These are phyloP conservation scores for Drosophila punjabiensis DNA, from an alignment of 1,140 invertebrate species.

Conservation along the genomic window DNA sequence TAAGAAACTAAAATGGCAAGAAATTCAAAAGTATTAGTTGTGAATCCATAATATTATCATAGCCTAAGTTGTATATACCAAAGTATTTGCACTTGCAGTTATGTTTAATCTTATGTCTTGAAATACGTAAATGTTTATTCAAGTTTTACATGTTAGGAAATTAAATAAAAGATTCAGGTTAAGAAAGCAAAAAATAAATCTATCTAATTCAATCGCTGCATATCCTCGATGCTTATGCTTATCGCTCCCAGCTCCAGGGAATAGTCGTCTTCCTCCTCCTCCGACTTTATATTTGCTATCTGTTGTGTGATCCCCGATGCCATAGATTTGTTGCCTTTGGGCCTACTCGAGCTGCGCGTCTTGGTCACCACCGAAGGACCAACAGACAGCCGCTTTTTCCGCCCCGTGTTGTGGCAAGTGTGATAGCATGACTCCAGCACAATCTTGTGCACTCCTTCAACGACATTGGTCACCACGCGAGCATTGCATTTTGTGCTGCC, in stretches of 20 bases:
- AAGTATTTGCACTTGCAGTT: background rate
- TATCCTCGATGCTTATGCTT: conserved; percentile 67
- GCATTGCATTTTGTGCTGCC: conserved; percentile 85
- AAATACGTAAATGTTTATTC: conserved; percentile 34
- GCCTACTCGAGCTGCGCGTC: background rate
- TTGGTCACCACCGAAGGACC: conserved; percentile 15
- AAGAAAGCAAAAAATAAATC: conserved; percentile 10
- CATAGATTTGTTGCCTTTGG: conserved; percentile 22
- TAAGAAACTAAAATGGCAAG: conserved; percentile 42
- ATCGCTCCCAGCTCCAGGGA: conserved; percentile 64
- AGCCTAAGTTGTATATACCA: background rate
- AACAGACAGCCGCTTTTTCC: conserved; percentile 66
- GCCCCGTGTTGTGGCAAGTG: conserved; percentile 70
- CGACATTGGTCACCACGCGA: conserved; percentile 78
- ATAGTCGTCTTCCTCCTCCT: conserved; percentile 62
- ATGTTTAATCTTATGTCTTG: conserved; percentile 9
- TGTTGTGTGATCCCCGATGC: background rate
- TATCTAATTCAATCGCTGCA: conserved; percentile 59
- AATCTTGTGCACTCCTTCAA: conserved; percentile 79
- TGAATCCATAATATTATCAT: background rate
- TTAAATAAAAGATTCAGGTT: conserved; percentile 39
- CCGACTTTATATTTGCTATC: conserved; percentile 36
- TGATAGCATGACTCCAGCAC: conserved; percentile 78
- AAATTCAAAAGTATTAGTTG: conserved; percentile 20
- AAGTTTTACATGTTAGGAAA: conserved; percentile 16